Evolutionary conservation across 2,797 vertebrate genomes (phyloP), one percentile per base, ranked within the genome.

Genomic region (Phataginus tricuspis): DNA sequence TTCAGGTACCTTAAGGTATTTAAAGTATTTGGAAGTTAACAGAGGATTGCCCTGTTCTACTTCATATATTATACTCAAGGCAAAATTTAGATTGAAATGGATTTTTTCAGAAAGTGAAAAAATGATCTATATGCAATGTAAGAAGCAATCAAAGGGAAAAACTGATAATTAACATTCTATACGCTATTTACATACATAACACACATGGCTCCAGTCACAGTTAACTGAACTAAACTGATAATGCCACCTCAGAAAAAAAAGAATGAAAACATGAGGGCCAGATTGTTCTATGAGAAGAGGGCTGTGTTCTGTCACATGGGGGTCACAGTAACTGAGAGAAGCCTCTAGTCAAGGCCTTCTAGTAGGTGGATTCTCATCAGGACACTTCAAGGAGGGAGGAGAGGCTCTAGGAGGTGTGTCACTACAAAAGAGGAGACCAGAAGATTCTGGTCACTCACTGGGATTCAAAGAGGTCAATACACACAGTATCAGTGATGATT

Each of bases 281-380:
- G 77, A 21, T 0, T 9, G 8, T 10, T 29, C 10, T 0, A 13
- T 15, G 37, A 13, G 21, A 12, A 42, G 25, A 87, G 1, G 45
- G 3, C 12, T 0, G 18, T 1, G 42, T 10, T 61, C 34, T 51
- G 4, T 29, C 3, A 19, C 5, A 14, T 0, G 12, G 10, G 10
- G 42, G 5, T 9, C 39, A 80, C 4, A 8, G 49, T 51, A 16
- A 77, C 1, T 34, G 61, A 31, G 25, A 37, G 13, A 59, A 12
- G 27, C 5, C 57, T 37, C 12, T 25, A 37, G 19, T 51, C n/a
- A 29, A 2, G 34, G 27, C 31, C 45, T 8, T 15, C 2, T 15
- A 16, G 25, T 16, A 10, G 29, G 25, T 23, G 51, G 13, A n/a
- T 31, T 31, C 71, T 55, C 21, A 45, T 21, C 9, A 25, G 19